A percentile compares a stretch with the other conserved stretches of the same genome.
These are phyloP conservation scores for Crossaster papposus DNA, from an alignment of 53 echinoderm and acorn worm species.

Conservation along the genomic window DNA sequence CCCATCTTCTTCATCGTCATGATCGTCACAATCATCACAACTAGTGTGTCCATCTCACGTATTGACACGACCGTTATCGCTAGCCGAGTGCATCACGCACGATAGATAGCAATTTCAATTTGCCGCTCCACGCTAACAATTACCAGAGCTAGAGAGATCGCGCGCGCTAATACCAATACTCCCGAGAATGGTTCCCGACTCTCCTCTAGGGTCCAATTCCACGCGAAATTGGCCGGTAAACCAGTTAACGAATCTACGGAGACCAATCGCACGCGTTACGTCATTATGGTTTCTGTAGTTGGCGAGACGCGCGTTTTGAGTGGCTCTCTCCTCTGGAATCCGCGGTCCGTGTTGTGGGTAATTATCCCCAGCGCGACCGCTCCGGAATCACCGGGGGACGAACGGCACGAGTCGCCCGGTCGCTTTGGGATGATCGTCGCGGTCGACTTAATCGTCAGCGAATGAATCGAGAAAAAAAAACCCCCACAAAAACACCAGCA, in stretches of 20 bases:
- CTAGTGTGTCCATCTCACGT: not conserved
- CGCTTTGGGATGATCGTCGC: constrained; percentile 22
- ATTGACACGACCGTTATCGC: not conserved
- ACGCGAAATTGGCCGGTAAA: constrained; percentile 62
- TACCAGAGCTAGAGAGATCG: constrained; percentile 11
- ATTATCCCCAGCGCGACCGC: constrained; percentile 25
- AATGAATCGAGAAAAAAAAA: not conserved
- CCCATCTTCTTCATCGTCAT: not conserved
- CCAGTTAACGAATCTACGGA: constrained; percentile 60
- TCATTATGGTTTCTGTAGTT: constrained; percentile 53
- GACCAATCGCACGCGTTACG: constrained; percentile 62
- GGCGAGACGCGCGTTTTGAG: constrained; percentile 20
- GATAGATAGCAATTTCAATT: constrained; percentile 47
- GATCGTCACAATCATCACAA: not conserved
- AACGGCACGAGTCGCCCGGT: constrained; percentile 22
- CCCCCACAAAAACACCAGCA: too few relatives aligned
- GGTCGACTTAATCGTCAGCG: constrained; percentile 37
- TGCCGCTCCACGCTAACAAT: constrained; percentile 44
- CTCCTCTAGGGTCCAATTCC: constrained; percentile 54
- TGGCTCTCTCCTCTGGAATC: constrained; percentile 17
- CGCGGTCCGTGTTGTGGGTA: constrained; percentile 20
- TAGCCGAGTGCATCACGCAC: not conserved
- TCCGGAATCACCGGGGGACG: constrained; percentile 9
- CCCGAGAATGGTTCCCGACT: constrained; percentile 47
- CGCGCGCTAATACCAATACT: constrained; percentile 61